Evolutionary conservation across 2,797 vertebrate species (phyloP).

Genomic region (Megalops cyprinoides): DNA sequence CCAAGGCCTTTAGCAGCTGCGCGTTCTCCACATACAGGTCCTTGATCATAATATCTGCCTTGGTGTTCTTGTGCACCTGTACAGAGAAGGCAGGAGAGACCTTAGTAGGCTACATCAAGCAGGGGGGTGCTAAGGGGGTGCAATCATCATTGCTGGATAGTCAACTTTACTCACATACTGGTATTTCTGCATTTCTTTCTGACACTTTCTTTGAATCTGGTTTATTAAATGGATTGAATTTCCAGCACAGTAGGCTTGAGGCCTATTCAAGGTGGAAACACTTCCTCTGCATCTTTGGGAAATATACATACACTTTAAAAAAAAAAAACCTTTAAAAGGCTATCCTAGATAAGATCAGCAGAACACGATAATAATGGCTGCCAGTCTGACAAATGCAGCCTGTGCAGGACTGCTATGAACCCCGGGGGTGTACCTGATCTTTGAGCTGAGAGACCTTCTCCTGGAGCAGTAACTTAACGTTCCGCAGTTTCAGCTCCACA

Average conservation of each 20-base stretch:
- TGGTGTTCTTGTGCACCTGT: conserved; percentile 84
- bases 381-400: neutral
- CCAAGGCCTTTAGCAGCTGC: conserved; percentile 87
- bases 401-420: neutral
- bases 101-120: neutral
- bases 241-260: neutral
- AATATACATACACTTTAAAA: neutral
- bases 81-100: conserved; percentile 16
- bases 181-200: neutral
- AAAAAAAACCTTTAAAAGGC: neutral
- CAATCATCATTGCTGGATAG: neutral
- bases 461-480: conserved; percentile 90
- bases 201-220: neutral
- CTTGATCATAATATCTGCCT: conserved; percentile 83
- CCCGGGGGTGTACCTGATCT: conserved; percentile 80
- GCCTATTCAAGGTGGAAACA: neutral
- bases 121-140: neutral
- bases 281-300: neutral
- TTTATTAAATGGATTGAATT: neutral
- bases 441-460: conserved; percentile 94
- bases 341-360: neutral
- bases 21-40: conserved; percentile 90
- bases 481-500: conserved; percentile 86
- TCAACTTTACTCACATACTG: neutral
- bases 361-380: neutral